A percentile compares a stretch with the other conserved stretches of the same genome.
These are phyloP conservation scores for Prunella fulvescens DNA, from an alignment of 2,113 vertebrate genomes.

Conservation along the genomic window DNA sequence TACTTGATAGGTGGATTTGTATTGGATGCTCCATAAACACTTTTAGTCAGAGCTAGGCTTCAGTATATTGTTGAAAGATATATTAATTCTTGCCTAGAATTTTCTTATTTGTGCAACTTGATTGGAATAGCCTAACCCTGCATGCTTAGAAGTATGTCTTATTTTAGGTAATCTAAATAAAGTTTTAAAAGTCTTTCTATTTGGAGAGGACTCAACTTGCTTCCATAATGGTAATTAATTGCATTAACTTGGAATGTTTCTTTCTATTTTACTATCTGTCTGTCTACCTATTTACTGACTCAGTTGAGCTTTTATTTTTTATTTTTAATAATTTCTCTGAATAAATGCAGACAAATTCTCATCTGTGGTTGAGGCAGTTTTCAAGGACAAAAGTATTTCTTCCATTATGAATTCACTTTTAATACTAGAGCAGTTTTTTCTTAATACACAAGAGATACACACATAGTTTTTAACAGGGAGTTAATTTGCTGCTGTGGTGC, in stretches of 20 bases:
- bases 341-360: not conserved
- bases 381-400: not conserved
- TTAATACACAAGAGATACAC: not conserved
- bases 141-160: not conserved
- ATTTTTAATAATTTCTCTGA: not conserved
- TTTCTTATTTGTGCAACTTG: not conserved
- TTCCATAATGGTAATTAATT: not conserved
- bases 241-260: not conserved
- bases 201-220: not conserved
- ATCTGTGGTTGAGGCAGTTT: not conserved
- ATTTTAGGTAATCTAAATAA: not conserved
- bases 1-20: not conserved
- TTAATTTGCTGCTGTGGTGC: not conserved
- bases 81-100: not conserved
- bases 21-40: not conserved
- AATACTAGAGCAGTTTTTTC: not conserved
- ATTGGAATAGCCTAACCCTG: not conserved
- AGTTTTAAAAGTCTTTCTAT: not conserved
- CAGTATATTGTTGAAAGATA: accelerated
- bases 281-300: not conserved
- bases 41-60: not conserved
- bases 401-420: not conserved
- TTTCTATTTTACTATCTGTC: not conserved
- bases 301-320: not conserved
- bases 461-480: not conserved